Evolutionary conservation across 2,888 invertebrate genomes (phyloP), one percentile per base, ranked within the genome.

Genomic region (Platynereis dumerilii): DNA sequence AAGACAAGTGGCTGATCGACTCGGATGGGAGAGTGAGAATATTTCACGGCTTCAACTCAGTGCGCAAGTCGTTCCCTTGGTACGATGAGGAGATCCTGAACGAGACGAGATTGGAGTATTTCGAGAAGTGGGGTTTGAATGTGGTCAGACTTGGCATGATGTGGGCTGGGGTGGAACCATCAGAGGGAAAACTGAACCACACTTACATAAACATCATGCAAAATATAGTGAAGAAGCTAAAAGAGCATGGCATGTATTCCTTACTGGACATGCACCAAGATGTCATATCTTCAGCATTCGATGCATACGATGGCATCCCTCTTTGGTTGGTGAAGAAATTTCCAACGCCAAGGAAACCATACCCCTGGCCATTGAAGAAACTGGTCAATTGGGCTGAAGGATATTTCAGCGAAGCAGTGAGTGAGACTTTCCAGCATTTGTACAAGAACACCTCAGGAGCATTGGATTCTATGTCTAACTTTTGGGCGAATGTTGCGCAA

Each of bases 221-320:
- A 34, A 59, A 34, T 17, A 71, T 72, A 24, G 69, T 73, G 3
- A 34, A 68, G n/a, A 58, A 55, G 52, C 64, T 68, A 17, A 66
- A 59, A 1, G 48, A 67, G 15, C 56, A 67, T 26, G 76, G 75
- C 12, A 73, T 76, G 44, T 76, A 77, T 65, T 62, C 69, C 10
- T 59, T 76, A 39, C 67, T 76, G 24, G 76, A 76, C 64, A 72
- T 75, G 72, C 76, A 76, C 63, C 76, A 76, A 63, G 75, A 75
- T 58, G 71, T 68, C 45, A 27, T 69, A 42, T 60, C 75, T 10
- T 69, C 70, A 20, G 53, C 53, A 53, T 74, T 60, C 58, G 59
- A 58, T 42, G 54, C 65, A 24, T 77, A 76, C 56, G 76, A 76
- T 54, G 76, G 75, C 3, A 68, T 75, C 7, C 76, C 76, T 1